phyloP scores from a whole-genome alignment of 1,140 invertebrate species.

The Rhopalosiphum padi region DNA sequence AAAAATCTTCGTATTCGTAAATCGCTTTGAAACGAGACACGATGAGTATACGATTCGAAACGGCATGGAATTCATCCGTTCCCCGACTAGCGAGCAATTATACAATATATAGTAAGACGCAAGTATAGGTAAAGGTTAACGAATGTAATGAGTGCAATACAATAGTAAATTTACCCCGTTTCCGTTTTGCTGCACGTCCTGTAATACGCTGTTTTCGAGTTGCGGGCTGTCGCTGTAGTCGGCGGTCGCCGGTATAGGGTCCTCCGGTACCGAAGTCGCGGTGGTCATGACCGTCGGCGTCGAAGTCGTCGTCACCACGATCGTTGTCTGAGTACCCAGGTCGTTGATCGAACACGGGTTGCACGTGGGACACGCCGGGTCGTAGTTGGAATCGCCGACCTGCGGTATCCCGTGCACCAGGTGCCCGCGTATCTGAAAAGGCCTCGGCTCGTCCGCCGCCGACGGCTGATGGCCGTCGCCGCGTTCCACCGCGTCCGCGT shows the following conservation, averaged over 20 bases:
- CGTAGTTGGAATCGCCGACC: neutral
- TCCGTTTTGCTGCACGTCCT: neutral
- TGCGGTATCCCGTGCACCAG: neutral
- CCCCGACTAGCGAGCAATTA: too few relatives aligned
- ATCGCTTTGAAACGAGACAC: too few relatives aligned
- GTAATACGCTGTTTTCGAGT: neutral
- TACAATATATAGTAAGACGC: too few relatives aligned
- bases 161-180: neutral
- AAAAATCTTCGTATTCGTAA: too few relatives aligned
- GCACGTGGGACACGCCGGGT: neutral
- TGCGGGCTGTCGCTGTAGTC: neutral
- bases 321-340: neutral
- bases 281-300: neutral
- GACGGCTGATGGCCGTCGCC: too few relatives aligned
- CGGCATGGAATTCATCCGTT: too few relatives aligned
- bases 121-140: too few relatives aligned
- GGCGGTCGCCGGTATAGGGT: neutral
- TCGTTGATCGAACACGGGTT: neutral
- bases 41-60: too few relatives aligned
- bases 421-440: neutral
- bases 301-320: neutral
- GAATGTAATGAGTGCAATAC: too few relatives aligned
- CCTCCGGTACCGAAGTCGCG: neutral
- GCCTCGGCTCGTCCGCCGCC: too few relatives aligned
- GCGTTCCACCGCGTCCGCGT: neutral